These are phyloP conservation scores for Motacilla alba DNA, from an alignment of 2,113 vertebrate species.

Conservation along the genomic window DNA sequence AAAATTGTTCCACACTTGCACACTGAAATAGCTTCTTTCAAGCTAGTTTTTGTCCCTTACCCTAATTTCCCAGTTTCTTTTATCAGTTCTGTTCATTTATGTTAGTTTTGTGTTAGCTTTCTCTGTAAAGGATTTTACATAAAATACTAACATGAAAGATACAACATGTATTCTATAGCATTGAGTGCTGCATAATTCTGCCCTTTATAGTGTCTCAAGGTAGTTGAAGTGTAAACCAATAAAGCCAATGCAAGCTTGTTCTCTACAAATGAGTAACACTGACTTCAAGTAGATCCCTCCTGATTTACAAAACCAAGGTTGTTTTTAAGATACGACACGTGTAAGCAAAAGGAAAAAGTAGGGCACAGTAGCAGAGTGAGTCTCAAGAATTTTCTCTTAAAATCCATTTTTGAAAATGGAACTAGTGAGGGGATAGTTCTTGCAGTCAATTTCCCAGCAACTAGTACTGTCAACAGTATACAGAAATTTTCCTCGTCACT, in stretches of 20 bases:
- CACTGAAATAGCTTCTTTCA: not conserved
- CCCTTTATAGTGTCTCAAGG: not conserved
- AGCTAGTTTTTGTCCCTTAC: not conserved
- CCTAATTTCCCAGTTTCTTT: not conserved
- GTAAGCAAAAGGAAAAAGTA: not conserved
- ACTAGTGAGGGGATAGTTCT: not conserved
- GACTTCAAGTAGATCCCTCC: not conserved
- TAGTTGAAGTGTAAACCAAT: not conserved
- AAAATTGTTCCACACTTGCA: not conserved
- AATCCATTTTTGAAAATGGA: not conserved
- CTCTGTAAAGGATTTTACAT: not conserved
- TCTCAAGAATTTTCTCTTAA: not conserved
- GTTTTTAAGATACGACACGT: not conserved
- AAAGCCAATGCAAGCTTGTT: not conserved
- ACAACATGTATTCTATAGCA: not conserved
- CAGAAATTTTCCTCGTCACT: not conserved
- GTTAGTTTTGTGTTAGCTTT: not conserved
- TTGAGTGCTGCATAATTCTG: not conserved
- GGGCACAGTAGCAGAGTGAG: not conserved
- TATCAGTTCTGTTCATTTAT: not conserved
- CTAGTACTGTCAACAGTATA: not conserved
- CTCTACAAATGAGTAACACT: not conserved
- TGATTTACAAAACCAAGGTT: not conserved
- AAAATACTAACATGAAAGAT: not conserved
- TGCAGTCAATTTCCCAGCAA: not conserved